phyloP scores from a whole-genome alignment of 2,797 vertebrate species.

The Geotrypetes seraphini region DNA sequence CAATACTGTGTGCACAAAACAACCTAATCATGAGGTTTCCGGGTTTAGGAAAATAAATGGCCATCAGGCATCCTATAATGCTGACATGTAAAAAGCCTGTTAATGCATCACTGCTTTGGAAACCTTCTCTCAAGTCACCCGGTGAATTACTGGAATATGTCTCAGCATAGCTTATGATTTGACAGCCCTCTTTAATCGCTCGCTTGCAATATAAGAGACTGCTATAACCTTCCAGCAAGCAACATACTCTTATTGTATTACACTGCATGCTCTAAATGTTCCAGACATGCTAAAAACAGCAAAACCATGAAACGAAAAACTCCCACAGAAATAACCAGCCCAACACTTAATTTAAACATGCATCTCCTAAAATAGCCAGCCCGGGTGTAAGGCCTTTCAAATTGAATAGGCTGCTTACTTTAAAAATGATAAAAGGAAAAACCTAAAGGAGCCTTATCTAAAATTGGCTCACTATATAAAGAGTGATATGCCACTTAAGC shows the following conservation, averaged over 20 bases:
- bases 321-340: background rate
- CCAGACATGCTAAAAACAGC: background rate
- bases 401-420: background rate
- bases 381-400: background rate
- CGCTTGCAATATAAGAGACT: slow-evolving; percentile 7
- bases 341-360: too few species aligned
- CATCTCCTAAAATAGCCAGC: too few species aligned
- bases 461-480: slow-evolving; percentile 12
- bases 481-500: slow-evolving; percentile 8
- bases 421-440: slow-evolving; percentile 12
- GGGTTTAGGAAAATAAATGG: slow-evolving; percentile 21
- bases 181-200: slow-evolving; percentile 6
- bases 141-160: slow-evolving; percentile 28
- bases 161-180: slow-evolving; percentile 10
- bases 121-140: slow-evolving; percentile 12
- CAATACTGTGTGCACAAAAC: too few species aligned
- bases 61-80: slow-evolving; percentile 24
- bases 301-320: background rate
- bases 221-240: slow-evolving; percentile 6
- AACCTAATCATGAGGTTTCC: slow-evolving; percentile 10
- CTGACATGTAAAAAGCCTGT: slow-evolving; percentile 42
- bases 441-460: background rate
- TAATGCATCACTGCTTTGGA: slow-evolving; percentile 34
- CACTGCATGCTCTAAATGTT: slow-evolving; percentile 2
- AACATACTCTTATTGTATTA: slow-evolving; percentile 3